Conservation (phyloP, 2,888 invertebrate genomes). For the Lasiommata megera region DNA sequence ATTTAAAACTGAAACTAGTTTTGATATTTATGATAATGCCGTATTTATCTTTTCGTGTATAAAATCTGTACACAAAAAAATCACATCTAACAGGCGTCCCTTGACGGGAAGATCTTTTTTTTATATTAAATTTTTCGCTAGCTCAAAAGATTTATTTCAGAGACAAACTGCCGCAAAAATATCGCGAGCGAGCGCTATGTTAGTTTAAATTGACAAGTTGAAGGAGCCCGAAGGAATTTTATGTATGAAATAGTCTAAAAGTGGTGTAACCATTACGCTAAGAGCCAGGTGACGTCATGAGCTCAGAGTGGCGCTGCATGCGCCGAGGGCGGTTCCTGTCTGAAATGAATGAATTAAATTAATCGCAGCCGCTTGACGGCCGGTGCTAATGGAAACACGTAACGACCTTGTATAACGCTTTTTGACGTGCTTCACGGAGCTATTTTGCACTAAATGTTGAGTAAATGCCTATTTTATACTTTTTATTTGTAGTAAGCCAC, state of each 20-base stretch:
- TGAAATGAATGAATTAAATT: conserved; percentile 70
- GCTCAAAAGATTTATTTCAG: no score
- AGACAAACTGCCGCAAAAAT: neutral
- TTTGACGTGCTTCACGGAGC: conserved; percentile 39
- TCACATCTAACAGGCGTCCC: no score
- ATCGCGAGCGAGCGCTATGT: neutral
- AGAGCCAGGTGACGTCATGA: conserved; percentile 43
- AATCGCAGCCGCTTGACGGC: conserved; percentile 64
- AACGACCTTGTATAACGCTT: conserved; percentile 51
- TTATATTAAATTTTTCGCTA: no score
- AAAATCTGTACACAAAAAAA: no score
- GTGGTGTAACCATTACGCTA: conserved; percentile 53
- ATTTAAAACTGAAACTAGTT: no score
- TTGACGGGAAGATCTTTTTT: no score
- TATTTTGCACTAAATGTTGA: no score
- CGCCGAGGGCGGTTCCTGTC: conserved; percentile 58
- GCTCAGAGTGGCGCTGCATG: conserved; percentile 45
- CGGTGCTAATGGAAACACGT: conserved; percentile 66
- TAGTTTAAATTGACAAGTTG: conserved; percentile 18
- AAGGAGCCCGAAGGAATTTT: conserved; percentile 31
- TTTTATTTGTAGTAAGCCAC: no score
- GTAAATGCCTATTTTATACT: conserved; percentile 15
- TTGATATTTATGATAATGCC: no score
- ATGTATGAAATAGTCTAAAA: conserved; percentile 43
- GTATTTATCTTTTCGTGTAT: no score